Evolutionary conservation across 1,140 invertebrate species (phyloP).

Genomic region (Drosophila nebulosa): DNA sequence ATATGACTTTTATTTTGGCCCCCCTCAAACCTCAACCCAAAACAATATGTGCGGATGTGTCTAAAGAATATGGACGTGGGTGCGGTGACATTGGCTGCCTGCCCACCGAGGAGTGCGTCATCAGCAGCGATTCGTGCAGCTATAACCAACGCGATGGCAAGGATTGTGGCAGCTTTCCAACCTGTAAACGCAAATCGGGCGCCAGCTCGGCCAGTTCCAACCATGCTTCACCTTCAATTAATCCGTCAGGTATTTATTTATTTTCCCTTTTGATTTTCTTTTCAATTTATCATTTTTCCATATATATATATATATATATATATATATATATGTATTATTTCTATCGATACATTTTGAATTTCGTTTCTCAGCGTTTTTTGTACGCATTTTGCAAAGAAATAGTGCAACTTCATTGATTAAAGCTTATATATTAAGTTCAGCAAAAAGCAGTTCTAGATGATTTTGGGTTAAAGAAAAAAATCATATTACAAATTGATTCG

Average conservation of each 20-base stretch:
- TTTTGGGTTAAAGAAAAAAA: too few species aligned
- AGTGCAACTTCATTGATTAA: too few species aligned
- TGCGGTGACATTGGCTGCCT: conserved; percentile 89
- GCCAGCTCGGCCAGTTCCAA: conserved; percentile 44
- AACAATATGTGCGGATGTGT: neutral
- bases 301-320: neutral
- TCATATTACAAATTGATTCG: too few species aligned
- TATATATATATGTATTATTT: neutral
- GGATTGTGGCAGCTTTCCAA: conserved; percentile 86
- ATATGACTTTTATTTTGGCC: neutral
- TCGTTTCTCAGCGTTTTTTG: neutral
- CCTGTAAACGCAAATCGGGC: conserved; percentile 84
- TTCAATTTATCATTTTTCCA: neutral
- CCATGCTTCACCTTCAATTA: conserved; percentile 61
- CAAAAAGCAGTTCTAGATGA: too few species aligned
- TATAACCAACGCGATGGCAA: conserved; percentile 82
- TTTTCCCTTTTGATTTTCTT: neutral
- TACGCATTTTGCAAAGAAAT: neutral
- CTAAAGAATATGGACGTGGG: conserved; percentile 87
- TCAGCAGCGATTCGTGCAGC: conserved; percentile 87
- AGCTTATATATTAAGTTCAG: too few species aligned
- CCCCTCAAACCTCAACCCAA: neutral
- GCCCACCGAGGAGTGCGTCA: conserved; percentile 86
- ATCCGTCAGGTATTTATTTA: conserved; percentile 80
- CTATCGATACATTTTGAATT: neutral